A percentile compares a stretch with the other conserved stretches of the same genome.
phyloP scores from a whole-genome alignment of 2,888 invertebrate genomes.

The Drosophila rellima region DNA sequence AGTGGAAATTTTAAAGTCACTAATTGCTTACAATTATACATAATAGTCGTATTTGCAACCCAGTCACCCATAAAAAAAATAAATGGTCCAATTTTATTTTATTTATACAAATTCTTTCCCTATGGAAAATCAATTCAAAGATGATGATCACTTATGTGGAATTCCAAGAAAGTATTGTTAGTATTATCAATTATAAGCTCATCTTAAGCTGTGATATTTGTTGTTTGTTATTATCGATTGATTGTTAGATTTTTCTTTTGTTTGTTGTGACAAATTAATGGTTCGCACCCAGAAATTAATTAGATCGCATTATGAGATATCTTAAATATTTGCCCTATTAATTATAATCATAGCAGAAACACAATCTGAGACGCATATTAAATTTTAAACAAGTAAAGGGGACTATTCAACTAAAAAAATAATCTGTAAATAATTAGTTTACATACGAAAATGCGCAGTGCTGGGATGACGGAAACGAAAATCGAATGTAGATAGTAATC shows the following conservation, averaged over 20 bases:
- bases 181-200: conserved; percentile 6
- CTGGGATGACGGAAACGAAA: too few species aligned
- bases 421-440: neutral
- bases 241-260: conserved; percentile 1
- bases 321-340: conserved; percentile 16
- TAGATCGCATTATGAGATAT: conserved; percentile 3
- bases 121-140: neutral
- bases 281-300: conserved; percentile 48
- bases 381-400: neutral
- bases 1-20: neutral
- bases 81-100: too few species aligned
- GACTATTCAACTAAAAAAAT: neutral
- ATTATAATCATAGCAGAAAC: conserved; percentile 23
- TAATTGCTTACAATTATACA: neutral
- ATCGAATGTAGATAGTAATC: too few species aligned
- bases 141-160: neutral
- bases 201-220: conserved; percentile 15
- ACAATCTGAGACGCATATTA: conserved; percentile 11
- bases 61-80: neutral
- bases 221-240: conserved; percentile 5
- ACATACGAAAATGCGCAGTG: neutral
- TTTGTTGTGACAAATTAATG: conserved; percentile 38
- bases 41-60: neutral
- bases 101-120: neutral
- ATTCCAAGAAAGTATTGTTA: neutral